phyloP scores from a whole-genome alignment of 2,888 invertebrate species.

The Dasysyrphus tricinctus region DNA sequence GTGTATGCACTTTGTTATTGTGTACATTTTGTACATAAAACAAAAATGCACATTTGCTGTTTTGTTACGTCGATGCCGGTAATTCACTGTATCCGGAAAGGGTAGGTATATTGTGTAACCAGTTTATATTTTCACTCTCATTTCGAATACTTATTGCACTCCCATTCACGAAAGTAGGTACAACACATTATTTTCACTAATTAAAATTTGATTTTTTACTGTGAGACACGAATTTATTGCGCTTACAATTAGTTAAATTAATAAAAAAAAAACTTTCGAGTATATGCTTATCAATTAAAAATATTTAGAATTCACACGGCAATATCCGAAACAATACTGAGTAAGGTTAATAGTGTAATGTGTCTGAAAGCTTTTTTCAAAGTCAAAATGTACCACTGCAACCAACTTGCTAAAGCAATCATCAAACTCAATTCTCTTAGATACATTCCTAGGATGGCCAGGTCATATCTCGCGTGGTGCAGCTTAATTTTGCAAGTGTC shows the following conservation, averaged over 20 bases:
- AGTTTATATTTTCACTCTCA: slow-evolving; percentile 48
- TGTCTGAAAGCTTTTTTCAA: slow-evolving; percentile 65
- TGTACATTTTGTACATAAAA: slow-evolving; percentile 36
- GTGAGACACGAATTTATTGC: slow-evolving; percentile 12
- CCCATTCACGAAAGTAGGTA: slow-evolving; percentile 1
- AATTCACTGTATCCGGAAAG: slow-evolving; percentile 33
- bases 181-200: slow-evolving; percentile 7
- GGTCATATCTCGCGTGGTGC: slow-evolving; percentile 21
- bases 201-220: background rate
- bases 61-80: slow-evolving; percentile 47
- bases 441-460: slow-evolving; percentile 28
- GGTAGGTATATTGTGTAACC: slow-evolving; percentile 63
- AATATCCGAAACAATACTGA: slow-evolving; percentile 73
- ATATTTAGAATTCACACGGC: slow-evolving; percentile 63
- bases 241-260: slow-evolving; percentile 56
- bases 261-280: slow-evolving; percentile 55
- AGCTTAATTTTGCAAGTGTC: slow-evolving; percentile 17
- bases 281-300: slow-evolving; percentile 47
- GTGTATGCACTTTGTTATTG: slow-evolving; percentile 34
- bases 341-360: slow-evolving; percentile 55
- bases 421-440: slow-evolving; percentile 56
- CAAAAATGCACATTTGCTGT: slow-evolving; percentile 34
- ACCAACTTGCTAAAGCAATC: slow-evolving; percentile 44
- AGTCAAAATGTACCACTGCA: slow-evolving; percentile 45
- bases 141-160: slow-evolving; percentile 13